Evolutionary conservation across 2,888 invertebrate genomes (phyloP), one percentile per base, ranked within the genome.

Genomic region (Melolontha melolontha): DNA sequence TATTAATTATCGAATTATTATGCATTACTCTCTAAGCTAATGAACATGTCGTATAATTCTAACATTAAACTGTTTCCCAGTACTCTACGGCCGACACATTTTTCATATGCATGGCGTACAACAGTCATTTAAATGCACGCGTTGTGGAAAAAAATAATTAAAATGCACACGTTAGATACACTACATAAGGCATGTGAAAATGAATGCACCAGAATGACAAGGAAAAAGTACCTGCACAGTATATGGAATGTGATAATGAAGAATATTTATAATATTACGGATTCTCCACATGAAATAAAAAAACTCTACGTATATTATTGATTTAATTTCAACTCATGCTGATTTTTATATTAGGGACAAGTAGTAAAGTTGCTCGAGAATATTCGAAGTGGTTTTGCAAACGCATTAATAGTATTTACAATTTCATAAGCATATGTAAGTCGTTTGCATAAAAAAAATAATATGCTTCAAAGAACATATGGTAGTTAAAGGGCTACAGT

Each of bases 1-100:
- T 59, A 59, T 59, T 59, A 59, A 44, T 59, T 59, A 59, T 44
- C 55, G 40, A 55, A 55, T 55, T 55, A 55, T 17, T 59, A 59
- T 59, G 59, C 59, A 59, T 44, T 59, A 29, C 29, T 59, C 29
- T 14, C 44, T 12, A 27, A 59, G 44, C 11, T 59, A 59, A 44
- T 44, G 59, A 27, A 59, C 44, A 29, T 59, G 40, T 55, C 40
- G 44, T 34, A 44, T 59, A 59, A 59, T 59, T 59, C 40, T 47
- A 27, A 44, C 44, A 59, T 59, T 59, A 59, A 59, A 34, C 44
- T 44, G 44, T 59, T 59, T 29, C 59, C 44, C 42, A 59, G 44
- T 59, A 44, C 17, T 29, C 59, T 47, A 41, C 57, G 29, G 29
- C 59, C 44, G 59, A 29, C 59, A 59, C 59, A 44, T 59, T 59